Evolutionary conservation across 2,113 vertebrate genomes (phyloP), one percentile per base, ranked within the genome.

Genomic region (Zosterops pallidus): DNA sequence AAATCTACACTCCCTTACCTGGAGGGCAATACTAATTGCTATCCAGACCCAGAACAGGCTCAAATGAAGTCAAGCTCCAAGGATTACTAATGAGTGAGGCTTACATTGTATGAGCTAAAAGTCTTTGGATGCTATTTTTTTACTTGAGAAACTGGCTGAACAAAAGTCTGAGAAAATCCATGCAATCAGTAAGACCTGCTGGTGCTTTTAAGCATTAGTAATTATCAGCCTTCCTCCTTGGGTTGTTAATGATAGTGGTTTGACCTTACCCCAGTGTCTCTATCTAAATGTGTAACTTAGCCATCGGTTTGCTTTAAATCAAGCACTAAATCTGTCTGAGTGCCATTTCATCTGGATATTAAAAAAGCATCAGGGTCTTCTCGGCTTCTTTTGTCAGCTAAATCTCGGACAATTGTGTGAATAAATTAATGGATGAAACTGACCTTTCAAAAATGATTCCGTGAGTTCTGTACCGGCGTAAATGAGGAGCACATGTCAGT

Each of bases 51-150:
- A 62, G 91, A 92, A 75, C 77, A 77, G 64, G 97, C 95, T 95
- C 92, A 96, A 95, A 94, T 91, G 92, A 96, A 97, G 92, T 92
- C 92, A 95, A 96, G 91, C 89, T 97, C 95, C 94, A 94, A 96
- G 87, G 95, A 95, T 75, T 91, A 92, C 94, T 97, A 96, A 96
- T 95, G 96, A 97, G 71, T 89, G 82, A 52, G 83, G 81, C 60
- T 92, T 79, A 95, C 85, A 84, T 92, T 94, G 75, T 87, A 56
- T 28, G 83, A 96, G 84, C 96, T 97, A 69, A 86, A 97, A 95
- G 92, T 92, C 96, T 96, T 94, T 95, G 88, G 88, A 92, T 86
- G 82, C 79, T 82, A 80, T 96, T 97, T 95, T 95, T 96, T 95
- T 47, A 91, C 93, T 95, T 92, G 87, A 95, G 90, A 92, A 94